These are phyloP conservation scores for Caprella mutica DNA, from an alignment of 2,888 invertebrate genomes.

Conservation along the genomic window DNA sequence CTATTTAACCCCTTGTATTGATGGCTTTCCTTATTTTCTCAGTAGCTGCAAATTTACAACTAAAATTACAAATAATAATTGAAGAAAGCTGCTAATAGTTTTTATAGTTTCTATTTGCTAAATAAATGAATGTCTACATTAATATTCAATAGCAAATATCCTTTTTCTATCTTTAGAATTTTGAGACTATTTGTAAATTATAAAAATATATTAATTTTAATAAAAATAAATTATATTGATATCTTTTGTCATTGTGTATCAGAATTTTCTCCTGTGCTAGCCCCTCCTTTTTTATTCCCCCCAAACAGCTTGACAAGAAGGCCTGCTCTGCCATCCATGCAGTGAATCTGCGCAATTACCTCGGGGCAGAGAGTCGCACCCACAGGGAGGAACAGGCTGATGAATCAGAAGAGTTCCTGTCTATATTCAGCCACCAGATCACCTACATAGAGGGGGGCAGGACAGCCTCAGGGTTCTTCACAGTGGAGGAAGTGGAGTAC, in stretches of 20 bases:
- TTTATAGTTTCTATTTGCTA: not conserved
- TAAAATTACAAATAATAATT: not conserved
- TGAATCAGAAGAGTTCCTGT: conserved; percentile 89
- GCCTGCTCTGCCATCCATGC: conserved; percentile 98
- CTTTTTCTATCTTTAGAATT: not conserved
- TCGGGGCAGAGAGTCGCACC: conserved; percentile 87
- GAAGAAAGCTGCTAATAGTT: not conserved
- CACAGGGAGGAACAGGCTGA: conserved; percentile 94
- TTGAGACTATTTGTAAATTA: not conserved
- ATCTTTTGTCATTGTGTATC: too few relatives aligned
- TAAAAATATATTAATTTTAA: not conserved
- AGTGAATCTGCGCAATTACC: conserved; percentile 87
- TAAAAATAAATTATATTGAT: too few relatives aligned
- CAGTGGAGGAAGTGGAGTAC: conserved; percentile 47
- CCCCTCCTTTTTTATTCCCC: conserved; percentile 1
- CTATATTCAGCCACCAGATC: conserved; percentile 77
- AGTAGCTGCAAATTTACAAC: not conserved
- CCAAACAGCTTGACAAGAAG: conserved; percentile 68
- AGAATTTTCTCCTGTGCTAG: too few relatives aligned
- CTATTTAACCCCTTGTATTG: too few relatives aligned
- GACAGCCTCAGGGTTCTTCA: conserved; percentile 50
- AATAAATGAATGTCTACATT: not conserved
- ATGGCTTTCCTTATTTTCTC: too few relatives aligned
- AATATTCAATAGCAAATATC: not conserved
- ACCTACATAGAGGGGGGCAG: conserved; percentile 96